A percentile compares a stretch with the other conserved stretches of the same genome.
These are phyloP conservation scores for Carlito syrichta DNA, from an alignment of 2,113 vertebrate species.

Conservation along the genomic window DNA sequence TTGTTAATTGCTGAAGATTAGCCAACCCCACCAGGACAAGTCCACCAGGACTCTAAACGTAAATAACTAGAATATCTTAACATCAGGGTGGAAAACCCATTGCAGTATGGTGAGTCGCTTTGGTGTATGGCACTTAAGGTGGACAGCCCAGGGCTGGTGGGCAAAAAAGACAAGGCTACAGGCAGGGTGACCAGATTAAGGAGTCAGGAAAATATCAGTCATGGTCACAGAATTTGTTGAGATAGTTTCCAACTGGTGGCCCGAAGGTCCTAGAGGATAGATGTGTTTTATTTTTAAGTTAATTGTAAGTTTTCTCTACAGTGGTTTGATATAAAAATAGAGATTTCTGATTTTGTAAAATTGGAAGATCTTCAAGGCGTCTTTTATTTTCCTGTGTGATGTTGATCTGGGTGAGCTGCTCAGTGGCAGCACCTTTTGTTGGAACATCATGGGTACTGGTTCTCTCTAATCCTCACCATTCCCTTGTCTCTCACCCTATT, in stretches of 20 bases:
- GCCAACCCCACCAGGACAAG: too few species aligned
- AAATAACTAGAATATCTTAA: too few species aligned
- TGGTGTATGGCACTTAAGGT: neutral
- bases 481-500: neutral
- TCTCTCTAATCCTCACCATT: neutral
- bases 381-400: neutral
- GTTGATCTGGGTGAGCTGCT: neutral
- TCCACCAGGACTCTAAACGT: too few species aligned
- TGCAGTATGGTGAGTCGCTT: neutral
- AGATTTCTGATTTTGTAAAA: neutral
- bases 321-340: neutral
- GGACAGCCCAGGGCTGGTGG: neutral
- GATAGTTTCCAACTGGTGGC: neutral
- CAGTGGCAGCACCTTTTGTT: accelerated
- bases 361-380: neutral
- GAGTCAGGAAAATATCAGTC: neutral
- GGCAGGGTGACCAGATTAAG: neutral
- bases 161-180: neutral
- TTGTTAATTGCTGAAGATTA: neutral
- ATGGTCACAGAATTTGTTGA: neutral
- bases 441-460: neutral
- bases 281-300: conserved; percentile 18
- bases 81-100: neutral
- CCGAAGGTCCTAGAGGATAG: neutral
- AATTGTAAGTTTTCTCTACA: neutral